phyloP scores from a whole-genome alignment of 2,888 invertebrate genomes.

The Taphrorychus bicolor region DNA sequence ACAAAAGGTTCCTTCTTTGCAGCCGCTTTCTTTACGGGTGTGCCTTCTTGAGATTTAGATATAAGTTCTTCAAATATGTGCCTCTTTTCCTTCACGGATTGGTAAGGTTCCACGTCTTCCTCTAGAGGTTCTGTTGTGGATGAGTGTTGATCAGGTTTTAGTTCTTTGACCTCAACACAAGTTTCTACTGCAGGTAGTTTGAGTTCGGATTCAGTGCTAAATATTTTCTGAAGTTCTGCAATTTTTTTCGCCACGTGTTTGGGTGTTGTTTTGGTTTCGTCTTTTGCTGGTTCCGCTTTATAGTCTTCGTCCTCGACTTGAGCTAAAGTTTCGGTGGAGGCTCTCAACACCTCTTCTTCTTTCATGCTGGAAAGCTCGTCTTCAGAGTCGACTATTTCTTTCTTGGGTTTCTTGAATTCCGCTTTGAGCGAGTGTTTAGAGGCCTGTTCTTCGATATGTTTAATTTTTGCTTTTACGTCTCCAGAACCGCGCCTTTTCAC shows the following conservation, averaged over 20 bases:
- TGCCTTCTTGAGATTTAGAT: conserved; percentile 54
- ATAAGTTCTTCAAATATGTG: conserved; percentile 57
- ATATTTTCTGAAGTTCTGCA: conserved; percentile 61
- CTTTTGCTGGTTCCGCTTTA: conserved; percentile 47
- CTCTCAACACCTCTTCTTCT: conserved; percentile 55
- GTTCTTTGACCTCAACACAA: background rate
- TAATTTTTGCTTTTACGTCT: conserved; percentile 65
- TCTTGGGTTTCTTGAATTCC: conserved; percentile 52
- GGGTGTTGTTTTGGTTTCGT: conserved; percentile 44
- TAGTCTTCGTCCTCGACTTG: conserved; percentile 57
- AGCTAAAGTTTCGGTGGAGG: conserved; percentile 58
- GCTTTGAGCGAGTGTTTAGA: conserved; percentile 55
- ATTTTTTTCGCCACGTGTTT: conserved; percentile 61
- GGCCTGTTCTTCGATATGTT: conserved; percentile 63
- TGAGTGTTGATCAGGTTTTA: background rate
- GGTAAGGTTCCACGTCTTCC: conserved; percentile 45
- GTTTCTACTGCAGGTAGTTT: conserved; percentile 8
- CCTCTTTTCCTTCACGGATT: conserved; percentile 55
- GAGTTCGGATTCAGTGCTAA: conserved; percentile 51
- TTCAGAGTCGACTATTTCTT: conserved; percentile 56
- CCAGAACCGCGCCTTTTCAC: conserved; percentile 59
- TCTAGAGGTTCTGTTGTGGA: background rate
- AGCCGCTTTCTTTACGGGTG: conserved; percentile 50
- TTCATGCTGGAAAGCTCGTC: conserved; percentile 60
- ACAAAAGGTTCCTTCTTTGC: conserved; percentile 20